Evolutionary conservation across 1,140 invertebrate genomes (phyloP), one percentile per base, ranked within the genome.

Genomic region (Oncopeltus fasciatus): DNA sequence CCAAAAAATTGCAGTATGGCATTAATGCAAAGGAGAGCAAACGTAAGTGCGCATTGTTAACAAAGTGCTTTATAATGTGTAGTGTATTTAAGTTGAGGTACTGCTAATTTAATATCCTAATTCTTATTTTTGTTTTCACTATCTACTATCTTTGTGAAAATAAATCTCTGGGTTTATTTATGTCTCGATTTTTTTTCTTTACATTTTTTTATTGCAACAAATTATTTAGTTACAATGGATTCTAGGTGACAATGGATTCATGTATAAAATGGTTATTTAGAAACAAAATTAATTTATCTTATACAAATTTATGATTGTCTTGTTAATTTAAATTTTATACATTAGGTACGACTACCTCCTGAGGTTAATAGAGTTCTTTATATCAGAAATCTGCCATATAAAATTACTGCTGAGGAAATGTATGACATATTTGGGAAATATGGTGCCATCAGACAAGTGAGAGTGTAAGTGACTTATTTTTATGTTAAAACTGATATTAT

Each of bases 341-440:
- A 69, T 62, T 77, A 97, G 92, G 92, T 98, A 33, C 83, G 95
- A 66, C 80, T 99, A 64, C 95, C 96, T 43, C 96, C 96, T 61
- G 96, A 99, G 81, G 96, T 99, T 0, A 99, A 99, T 74, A 80
- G 95, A 73, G 92, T 99, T 58, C 76, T 99, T 16, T 99, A 98
- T 71, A 86, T 99, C 1, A 82, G 95, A 70, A 99, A 99, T 78
- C 77, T 99, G 56, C 96, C 97, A 0, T 99, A 99, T 71, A 99
- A 98, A 80, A 99, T 99, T 60, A 98, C 95, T 59, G 91, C 91
- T n/a, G 97, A 99, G 78, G 96, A 99, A 84, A 99, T 99, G 96
- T 99, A 99, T 73, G 96, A 99, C 77, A 99, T 99, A 67, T 99
- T 99, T 82, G 96, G 97, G 33, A 99, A 99, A 81, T 99, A 98